phyloP scores from a whole-genome alignment of 1,140 invertebrate species.

The Phymorhynchus buccinoides region DNA sequence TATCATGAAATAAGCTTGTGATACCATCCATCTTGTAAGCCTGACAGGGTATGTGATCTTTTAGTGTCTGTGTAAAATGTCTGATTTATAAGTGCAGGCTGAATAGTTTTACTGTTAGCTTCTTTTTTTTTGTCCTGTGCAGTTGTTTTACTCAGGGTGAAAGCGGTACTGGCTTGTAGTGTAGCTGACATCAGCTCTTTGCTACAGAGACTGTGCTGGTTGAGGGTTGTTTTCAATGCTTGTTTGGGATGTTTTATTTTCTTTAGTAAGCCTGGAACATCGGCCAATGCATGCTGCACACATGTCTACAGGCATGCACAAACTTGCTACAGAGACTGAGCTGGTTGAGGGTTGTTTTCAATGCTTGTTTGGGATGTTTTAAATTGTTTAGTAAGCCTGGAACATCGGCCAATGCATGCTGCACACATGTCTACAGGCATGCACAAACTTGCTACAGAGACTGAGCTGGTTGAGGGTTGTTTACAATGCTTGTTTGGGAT shows the following conservation, averaged over 20 bases:
- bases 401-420: no score
- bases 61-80: neutral
- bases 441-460: neutral
- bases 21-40: no score
- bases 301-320: no score
- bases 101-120: neutral
- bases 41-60: neutral
- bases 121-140: neutral
- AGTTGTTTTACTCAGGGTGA: neutral
- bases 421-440: no score
- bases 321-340: neutral
- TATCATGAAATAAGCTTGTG: no score
- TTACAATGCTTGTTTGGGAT: neutral
- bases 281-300: no score
- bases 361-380: neutral
- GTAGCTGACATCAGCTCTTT: neutral
- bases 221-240: neutral
- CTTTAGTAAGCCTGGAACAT: no score
- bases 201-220: neutral
- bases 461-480: neutral
- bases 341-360: neutral
- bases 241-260: neutral
- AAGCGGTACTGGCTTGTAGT: neutral
- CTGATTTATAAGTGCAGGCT: neutral
- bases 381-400: no score